Percentiles rank a stretch among this genome's conserved stretches.
These are phyloP conservation scores for Agrypnia vestita DNA, from an alignment of 1,140 invertebrate species.

Conservation along the genomic window DNA sequence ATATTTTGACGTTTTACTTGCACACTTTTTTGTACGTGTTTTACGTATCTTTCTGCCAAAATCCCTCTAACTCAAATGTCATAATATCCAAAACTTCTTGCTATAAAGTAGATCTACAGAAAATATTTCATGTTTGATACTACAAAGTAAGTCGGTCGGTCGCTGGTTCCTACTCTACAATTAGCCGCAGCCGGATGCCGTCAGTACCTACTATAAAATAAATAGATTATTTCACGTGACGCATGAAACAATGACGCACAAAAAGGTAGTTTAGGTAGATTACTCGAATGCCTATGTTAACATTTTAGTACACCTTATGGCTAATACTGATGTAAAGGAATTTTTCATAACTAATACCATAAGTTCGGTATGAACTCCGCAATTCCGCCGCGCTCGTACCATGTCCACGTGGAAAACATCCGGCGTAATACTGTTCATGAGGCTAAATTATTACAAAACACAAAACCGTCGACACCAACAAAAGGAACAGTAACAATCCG, in stretches of 20 bases:
- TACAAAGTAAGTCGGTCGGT: no score
- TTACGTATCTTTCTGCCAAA: no score
- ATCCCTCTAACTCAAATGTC: no score
- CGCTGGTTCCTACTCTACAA: no score
- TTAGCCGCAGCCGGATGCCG: no score
- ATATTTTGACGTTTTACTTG: no score
- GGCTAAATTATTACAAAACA: constrained; percentile 25
- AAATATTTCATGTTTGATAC: no score
- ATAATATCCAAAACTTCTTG: no score
- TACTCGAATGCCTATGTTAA: constrained; percentile 12
- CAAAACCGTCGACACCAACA: constrained; percentile 29
- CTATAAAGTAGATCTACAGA: no score
- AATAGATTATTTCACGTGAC: constrained; percentile 30
- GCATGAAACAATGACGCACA: no score
- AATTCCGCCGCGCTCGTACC: constrained; percentile 4
- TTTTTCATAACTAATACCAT: constrained; percentile 46
- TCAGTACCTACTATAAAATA: constrained; percentile 26
- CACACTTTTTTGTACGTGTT: no score
- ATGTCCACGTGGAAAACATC: constrained; percentile 7
- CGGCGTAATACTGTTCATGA: constrained; percentile 35
- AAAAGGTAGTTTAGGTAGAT: not conserved
- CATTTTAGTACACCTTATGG: constrained; percentile 34
- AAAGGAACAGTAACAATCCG: constrained; percentile 54
- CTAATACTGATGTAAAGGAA: constrained; percentile 44
- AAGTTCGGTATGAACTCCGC: not conserved